Conservation (phyloP, 2,113 vertebrate species). For the Aptenodytes patagonicus region DNA sequence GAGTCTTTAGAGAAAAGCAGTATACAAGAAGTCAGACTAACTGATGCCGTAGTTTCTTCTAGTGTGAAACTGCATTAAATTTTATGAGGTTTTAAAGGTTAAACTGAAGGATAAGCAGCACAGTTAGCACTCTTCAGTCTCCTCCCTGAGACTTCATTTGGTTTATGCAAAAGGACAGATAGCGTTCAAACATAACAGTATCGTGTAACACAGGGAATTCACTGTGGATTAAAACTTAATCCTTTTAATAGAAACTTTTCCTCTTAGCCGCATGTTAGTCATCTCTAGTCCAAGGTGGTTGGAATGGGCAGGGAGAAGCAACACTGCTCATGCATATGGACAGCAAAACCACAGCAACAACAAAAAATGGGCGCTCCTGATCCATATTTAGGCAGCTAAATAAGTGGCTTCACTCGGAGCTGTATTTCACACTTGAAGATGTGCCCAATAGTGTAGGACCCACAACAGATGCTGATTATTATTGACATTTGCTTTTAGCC, state of each 20-base stretch:
- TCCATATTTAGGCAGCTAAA: background rate
- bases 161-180: background rate
- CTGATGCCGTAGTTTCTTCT: background rate
- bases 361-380: background rate
- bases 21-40: background rate
- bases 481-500: slow-evolving; percentile 24
- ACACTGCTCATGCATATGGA: background rate
- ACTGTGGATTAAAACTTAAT: background rate
- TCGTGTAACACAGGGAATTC: background rate
- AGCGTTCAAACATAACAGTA: background rate
- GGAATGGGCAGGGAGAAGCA: background rate
- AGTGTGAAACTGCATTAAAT: background rate
- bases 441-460: background rate
- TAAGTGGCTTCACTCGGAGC: background rate
- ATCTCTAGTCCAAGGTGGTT: background rate
- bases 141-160: background rate
- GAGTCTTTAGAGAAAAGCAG: background rate
- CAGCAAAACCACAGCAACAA: background rate
- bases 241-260: background rate
- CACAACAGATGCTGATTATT: slow-evolving; percentile 42
- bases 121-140: background rate
- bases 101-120: background rate
- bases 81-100: background rate
- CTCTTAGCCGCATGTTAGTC: background rate
- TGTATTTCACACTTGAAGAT: slow-evolving; percentile 10